Conservation (phyloP, 2,797 vertebrate genomes). For the Poeciliopsis paucimaculata region DNA sequence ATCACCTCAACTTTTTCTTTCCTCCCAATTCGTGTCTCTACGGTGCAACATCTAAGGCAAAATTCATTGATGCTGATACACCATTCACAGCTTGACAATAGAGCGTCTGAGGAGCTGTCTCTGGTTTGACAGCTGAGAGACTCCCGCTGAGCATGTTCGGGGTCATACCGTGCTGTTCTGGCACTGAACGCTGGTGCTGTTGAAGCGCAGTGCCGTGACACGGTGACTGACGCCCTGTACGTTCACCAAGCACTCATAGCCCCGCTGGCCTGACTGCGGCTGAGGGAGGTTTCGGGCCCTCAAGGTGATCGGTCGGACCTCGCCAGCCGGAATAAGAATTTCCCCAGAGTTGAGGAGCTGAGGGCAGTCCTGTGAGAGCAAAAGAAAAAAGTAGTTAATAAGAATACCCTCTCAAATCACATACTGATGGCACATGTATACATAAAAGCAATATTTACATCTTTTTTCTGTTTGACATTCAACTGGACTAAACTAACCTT, state of each 20-base stretch:
- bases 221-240: conserved; percentile 89
- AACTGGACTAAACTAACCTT: not conserved
- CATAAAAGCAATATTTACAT: not conserved
- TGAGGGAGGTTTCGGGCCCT: conserved; percentile 93
- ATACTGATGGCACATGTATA: not conserved
- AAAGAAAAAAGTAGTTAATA: not conserved
- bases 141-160: conserved; percentile 62
- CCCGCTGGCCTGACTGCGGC: conserved; percentile 94
- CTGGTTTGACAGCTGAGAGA: conserved; percentile 65
- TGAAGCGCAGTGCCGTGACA: conserved; percentile 95
- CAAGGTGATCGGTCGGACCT: conserved; percentile 93
- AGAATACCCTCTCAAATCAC: not conserved
- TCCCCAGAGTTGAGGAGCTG: conserved; percentile 92
- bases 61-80: conserved; percentile 54
- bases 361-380: conserved; percentile 87
- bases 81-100: conserved; percentile 56
- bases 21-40: conserved; percentile 38
- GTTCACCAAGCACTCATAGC: conserved; percentile 92
- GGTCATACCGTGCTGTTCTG: conserved; percentile 95
- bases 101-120: conserved; percentile 55
- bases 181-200: conserved; percentile 98
- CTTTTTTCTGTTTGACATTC: not conserved
- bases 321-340: conserved; percentile 92
- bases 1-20: conserved; percentile 31
- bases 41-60: conserved; percentile 44